Evolutionary conservation across 2,888 invertebrate genomes (phyloP), one percentile per base, ranked within the genome.

Genomic region (Stenichneumon culpator): DNA sequence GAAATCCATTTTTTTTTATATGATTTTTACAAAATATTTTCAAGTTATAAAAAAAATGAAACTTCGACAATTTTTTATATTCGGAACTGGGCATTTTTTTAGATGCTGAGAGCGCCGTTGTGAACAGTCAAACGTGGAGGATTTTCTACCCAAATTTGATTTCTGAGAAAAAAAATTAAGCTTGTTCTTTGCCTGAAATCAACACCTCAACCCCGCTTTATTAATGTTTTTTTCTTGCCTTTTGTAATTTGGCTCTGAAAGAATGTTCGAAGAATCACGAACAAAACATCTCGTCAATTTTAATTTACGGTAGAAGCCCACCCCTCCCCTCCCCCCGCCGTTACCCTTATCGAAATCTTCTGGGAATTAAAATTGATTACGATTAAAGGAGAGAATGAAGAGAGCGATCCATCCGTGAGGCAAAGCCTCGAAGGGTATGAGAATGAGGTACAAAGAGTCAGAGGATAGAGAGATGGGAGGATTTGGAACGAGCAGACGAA

Each of bases 341-440:
- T 11, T 4, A 4, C 19, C 6, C 57, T 25, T 28, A 32, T 9
- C 52, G 14, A 70, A 19, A 65, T 79, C 25, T 25, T 65, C 39
- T n/a, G 72, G 7, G 52, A 72, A 50, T 72, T 36, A 65, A 63
- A 50, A 52, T 79, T 72, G 72, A 79, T 67, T 54, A n/a, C 50
- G 63, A 79, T 70, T 50, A 36, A 70, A 65, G 65, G 11, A 65
- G 63, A 25, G 44, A 19, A 52, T 52, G 65, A 67, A 25, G 47
- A 63, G 69, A 74, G 2, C 32, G 70, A 60, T 19, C 74, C 9
- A 6, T 28, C 28, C 47, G 72, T 9, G 65, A 72, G 22, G 44
- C 44, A 28, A 72, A 25, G 54, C 22, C 60, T 70, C 22, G 28
- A 16, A 32, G 22, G 36, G 52, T 22, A 28, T 47, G 9, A 47